phyloP scores from a whole-genome alignment of 2,888 invertebrate species.

The Neocrepidodera transversa region DNA sequence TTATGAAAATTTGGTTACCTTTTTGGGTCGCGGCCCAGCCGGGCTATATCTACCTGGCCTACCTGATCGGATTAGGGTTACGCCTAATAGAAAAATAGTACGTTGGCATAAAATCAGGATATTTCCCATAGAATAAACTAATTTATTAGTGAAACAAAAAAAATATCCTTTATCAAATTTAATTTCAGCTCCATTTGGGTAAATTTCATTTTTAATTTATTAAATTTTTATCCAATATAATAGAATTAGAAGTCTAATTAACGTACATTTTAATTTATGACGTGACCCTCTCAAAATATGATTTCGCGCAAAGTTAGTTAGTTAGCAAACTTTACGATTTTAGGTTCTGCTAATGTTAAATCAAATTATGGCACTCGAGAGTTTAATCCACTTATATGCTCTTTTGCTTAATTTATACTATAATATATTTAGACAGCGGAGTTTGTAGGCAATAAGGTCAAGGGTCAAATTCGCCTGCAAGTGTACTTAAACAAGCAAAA shows the following conservation, averaged over 20 bases:
- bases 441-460: conserved; percentile 10
- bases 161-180: no score
- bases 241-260: conserved; percentile 1
- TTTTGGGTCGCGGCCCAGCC: no score
- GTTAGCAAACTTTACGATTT: conserved; percentile 31
- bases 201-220: no score
- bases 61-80: no score
- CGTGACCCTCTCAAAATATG: conserved; percentile 28
- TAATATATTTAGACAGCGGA: conserved; percentile 27
- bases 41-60: no score
- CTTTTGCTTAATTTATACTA: conserved; percentile 29
- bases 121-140: no score
- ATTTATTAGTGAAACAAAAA: no score
- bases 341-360: conserved; percentile 30
- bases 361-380: conserved; percentile 28
- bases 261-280: conserved; percentile 28
- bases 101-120: no score
- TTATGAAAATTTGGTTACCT: no score
- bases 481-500: not conserved
- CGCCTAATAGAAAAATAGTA: no score
- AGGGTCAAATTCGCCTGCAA: conserved; percentile 8
- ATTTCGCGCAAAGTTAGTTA: conserved; percentile 35
- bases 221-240: no score
- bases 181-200: no score
- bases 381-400: conserved; percentile 35